Conservation (phyloP, 1,140 invertebrate genomes). For the Drosophila kurseongensis region DNA sequence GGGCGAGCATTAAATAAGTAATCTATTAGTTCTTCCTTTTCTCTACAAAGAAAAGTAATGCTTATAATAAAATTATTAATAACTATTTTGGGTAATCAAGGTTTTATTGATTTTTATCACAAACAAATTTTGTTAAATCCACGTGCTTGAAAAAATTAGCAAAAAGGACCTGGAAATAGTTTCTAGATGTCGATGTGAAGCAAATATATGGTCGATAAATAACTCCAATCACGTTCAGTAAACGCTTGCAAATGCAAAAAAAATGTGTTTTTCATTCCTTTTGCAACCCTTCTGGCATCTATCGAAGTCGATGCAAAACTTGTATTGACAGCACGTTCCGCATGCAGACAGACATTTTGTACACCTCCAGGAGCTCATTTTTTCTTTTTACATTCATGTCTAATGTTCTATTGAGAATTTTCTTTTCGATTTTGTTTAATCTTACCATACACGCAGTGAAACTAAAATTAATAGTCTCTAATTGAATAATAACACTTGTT, state of each 20-base stretch:
- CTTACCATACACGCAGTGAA: not conserved
- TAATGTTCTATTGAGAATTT: slow-evolving; percentile 14
- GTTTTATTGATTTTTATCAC: too few relatives aligned
- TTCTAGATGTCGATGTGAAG: not conserved
- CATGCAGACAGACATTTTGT: slow-evolving; percentile 66
- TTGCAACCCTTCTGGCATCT: slow-evolving; percentile 21
- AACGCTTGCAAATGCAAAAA: slow-evolving; percentile 75
- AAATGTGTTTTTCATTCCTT: slow-evolving; percentile 37
- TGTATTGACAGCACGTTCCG: slow-evolving; percentile 76
- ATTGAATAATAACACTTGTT: too few relatives aligned
- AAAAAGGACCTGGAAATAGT: too few relatives aligned
- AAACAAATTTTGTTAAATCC: too few relatives aligned
- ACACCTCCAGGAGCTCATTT: slow-evolving; percentile 50
- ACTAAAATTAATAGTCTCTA: not conserved
- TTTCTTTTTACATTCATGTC: not conserved
- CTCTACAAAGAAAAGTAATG: too few relatives aligned
- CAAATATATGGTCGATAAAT: slow-evolving; percentile 63
- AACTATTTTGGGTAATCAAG: too few relatives aligned
- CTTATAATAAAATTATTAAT: too few relatives aligned
- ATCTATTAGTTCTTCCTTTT: too few relatives aligned
- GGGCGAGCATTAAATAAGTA: too few relatives aligned
- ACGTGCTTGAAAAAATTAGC: too few relatives aligned
- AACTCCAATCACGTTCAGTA: slow-evolving; percentile 78
- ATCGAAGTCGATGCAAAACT: slow-evolving; percentile 70
- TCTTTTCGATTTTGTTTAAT: not conserved